Conservation (phyloP, 2,113 vertebrate genomes). For the Felis catus region F.catus_Fca126_mat1.0 CM031421.1:10305001-10305500, state of each 20-base stretch:
- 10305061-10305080: neutral
- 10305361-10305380: neutral
- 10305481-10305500: neutral
- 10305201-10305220: neutral
- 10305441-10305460: neutral
- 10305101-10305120: neutral
- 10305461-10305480: neutral
- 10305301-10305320: neutral
- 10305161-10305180: neutral
- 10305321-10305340: neutral
- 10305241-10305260: neutral
- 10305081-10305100: neutral
- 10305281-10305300: neutral
- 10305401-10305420: neutral
- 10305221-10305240: neutral
- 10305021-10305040: neutral
- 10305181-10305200: neutral
- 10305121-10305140: neutral
- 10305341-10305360: neutral
- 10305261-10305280: slow-evolving; percentile 3
- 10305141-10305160: neutral
- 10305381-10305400: neutral
- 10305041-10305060: neutral
- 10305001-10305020: neutral
- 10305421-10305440: neutral